phyloP scores from a whole-genome alignment of 2,888 invertebrate species.

The Dicycla oo region DNA sequence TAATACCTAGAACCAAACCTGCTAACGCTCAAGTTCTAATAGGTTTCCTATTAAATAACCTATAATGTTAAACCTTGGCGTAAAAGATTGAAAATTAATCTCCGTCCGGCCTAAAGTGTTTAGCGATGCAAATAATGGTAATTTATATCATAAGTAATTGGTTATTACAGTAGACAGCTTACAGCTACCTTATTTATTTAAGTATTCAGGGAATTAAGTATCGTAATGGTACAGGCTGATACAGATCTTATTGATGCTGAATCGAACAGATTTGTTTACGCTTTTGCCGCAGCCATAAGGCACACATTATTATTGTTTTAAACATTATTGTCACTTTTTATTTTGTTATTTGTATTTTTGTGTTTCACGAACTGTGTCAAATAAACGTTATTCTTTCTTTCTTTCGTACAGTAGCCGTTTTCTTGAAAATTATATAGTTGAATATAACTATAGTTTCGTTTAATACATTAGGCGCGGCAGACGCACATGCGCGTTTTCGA shows the following conservation, averaged over 20 bases:
- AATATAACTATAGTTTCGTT: background rate
- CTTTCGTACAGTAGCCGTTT: background rate
- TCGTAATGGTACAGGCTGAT: background rate
- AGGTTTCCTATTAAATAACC: slow-evolving; percentile 39
- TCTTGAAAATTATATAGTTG: background rate
- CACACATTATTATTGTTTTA: too few relatives aligned
- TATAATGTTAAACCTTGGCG: slow-evolving; percentile 23
- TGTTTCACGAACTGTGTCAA: too few relatives aligned
- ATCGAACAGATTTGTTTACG: background rate
- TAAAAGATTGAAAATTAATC: slow-evolving; percentile 55
- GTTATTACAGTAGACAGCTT: slow-evolving; percentile 65
- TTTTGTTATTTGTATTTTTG: too few relatives aligned
- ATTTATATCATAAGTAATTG: slow-evolving; percentile 53
- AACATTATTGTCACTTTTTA: too few relatives aligned
- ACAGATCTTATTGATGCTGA: slow-evolving; percentile 4
- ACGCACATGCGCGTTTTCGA: too few relatives aligned
- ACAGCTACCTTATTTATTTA: slow-evolving; percentile 68
- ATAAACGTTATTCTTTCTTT: too few relatives aligned
- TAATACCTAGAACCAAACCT: background rate
- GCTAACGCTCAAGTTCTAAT: slow-evolving; percentile 20
- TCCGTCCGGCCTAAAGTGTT: slow-evolving; percentile 39
- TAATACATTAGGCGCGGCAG: too few relatives aligned
- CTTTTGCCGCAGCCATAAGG: too few relatives aligned
- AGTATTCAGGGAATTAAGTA: slow-evolving; percentile 19
- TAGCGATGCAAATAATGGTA: slow-evolving; percentile 52